phyloP scores from a whole-genome alignment of 2,113 vertebrate genomes.

The Oreotrochilus melanogaster region DNA sequence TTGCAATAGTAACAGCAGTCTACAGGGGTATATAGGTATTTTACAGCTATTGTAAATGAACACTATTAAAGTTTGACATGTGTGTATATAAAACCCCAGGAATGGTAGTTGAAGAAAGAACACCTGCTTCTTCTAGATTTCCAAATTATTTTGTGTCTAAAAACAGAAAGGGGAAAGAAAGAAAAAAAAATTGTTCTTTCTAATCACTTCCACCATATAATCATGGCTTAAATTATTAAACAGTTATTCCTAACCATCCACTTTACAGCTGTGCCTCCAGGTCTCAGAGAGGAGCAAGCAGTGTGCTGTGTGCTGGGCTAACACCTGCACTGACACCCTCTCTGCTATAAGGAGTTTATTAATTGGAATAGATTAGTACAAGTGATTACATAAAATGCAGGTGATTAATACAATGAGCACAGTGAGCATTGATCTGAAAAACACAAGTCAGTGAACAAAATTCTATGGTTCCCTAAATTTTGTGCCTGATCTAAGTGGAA shows the following conservation, averaged over 20 bases:
- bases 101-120: conserved; percentile 66
- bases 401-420: neutral
- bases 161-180: conserved; percentile 23
- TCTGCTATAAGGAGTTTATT: neutral
- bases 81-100: conserved; percentile 74
- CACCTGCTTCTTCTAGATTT: conserved; percentile 61
- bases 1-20: conserved; percentile 68
- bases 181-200: neutral
- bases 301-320: neutral
- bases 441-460: conserved; percentile 18
- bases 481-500: neutral
- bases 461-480: neutral
- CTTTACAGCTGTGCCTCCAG: neutral
- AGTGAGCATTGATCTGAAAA: conserved; percentile 37
- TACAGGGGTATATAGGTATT: conserved; percentile 63
- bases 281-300: neutral
- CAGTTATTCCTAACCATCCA: neutral
- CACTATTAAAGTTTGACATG: conserved; percentile 71
- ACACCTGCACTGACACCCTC: neutral
- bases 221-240: conserved; percentile 16
- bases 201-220: conserved; percentile 7
- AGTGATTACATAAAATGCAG: conserved; percentile 6
- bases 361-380: neutral
- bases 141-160: conserved; percentile 48
- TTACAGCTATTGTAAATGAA: conserved; percentile 79